A percentile compares a stretch with the other conserved stretches of the same genome.
Conservation (phyloP, 2,113 vertebrate species). For the Theropithecus gelada region DNA sequence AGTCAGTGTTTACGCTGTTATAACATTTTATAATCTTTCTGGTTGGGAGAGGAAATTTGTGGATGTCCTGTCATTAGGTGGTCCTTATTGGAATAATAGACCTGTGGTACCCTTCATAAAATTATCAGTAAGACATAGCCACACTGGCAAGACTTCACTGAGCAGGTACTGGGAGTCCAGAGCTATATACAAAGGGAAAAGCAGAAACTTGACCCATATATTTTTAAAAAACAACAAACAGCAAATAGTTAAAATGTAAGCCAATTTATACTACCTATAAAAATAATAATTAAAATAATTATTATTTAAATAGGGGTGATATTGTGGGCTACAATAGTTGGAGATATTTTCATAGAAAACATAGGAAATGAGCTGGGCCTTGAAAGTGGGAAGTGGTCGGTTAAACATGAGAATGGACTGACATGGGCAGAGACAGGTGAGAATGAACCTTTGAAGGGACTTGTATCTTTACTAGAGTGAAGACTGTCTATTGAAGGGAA, state of each 20-base stretch:
- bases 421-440: background rate
- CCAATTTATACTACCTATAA: background rate
- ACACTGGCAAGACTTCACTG: background rate
- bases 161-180: background rate
- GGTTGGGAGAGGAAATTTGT: background rate
- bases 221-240: background rate
- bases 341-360: background rate
- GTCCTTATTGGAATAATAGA: background rate
- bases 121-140: background rate
- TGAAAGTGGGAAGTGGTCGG: background rate
- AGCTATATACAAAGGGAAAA: background rate
- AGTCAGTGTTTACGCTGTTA: background rate
- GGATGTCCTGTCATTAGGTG: background rate
- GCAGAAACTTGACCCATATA: background rate
- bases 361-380: background rate
- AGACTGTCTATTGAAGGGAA: background rate
- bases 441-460: background rate
- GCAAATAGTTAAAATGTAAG: constrained; percentile 16
- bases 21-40: background rate
- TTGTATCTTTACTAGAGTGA: background rate
- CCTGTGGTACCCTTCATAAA: background rate
- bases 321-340: background rate
- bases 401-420: background rate
- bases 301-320: background rate
- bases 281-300: background rate